phyloP scores from a whole-genome alignment of 1,140 invertebrate genomes.

The Phthorimaea operculella region DNA sequence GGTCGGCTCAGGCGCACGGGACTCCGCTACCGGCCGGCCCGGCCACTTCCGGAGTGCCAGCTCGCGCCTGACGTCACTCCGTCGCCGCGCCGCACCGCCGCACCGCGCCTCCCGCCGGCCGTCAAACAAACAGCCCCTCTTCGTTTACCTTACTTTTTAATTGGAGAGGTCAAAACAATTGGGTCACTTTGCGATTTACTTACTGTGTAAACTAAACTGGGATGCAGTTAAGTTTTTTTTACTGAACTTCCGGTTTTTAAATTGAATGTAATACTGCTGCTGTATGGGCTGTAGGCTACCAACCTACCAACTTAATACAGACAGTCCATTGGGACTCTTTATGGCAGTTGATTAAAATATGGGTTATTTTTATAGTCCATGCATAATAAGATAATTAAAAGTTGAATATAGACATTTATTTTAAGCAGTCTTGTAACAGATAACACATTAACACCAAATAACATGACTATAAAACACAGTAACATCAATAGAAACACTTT shows the following conservation, averaged over 20 bases:
- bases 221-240: slow-evolving; percentile 26
- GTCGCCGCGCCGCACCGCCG: not conserved
- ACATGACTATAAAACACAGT: too few species aligned
- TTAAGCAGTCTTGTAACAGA: not conserved
- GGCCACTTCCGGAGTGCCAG: slow-evolving; percentile 50
- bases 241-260: too few species aligned
- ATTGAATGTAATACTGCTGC: too few species aligned
- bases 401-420: not conserved
- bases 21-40: slow-evolving; percentile 41
- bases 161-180: slow-evolving; percentile 63
- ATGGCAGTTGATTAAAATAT: too few species aligned
- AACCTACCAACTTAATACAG: not conserved
- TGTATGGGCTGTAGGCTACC: too few species aligned
- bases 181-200: slow-evolving; percentile 53
- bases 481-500: too few species aligned
- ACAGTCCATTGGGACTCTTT: too few species aligned
- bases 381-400: not conserved
- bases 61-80: slow-evolving; percentile 41
- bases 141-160: slow-evolving; percentile 63
- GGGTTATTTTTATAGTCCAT: too few species aligned
- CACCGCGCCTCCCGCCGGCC: slow-evolving; percentile 17
- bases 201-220: slow-evolving; percentile 34
- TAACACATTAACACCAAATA: not conserved
- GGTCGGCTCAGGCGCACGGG: slow-evolving; percentile 47
- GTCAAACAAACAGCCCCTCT: slow-evolving; percentile 33